These are phyloP conservation scores for Dicaeum eximium DNA, from an alignment of 2,113 vertebrate species.

Conservation along the genomic window DNA sequence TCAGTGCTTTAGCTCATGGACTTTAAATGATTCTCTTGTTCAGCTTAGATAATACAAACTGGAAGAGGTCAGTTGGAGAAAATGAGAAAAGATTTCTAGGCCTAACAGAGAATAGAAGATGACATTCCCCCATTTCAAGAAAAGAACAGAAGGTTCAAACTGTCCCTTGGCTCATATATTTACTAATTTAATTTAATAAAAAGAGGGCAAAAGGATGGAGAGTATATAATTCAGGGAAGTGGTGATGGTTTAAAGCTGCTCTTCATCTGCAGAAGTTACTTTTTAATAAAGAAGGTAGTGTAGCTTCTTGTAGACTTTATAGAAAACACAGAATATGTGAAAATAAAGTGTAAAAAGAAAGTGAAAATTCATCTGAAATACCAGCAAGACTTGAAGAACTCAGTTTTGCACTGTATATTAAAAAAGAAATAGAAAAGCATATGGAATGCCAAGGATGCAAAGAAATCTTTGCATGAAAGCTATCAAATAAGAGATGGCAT, in stretches of 20 bases:
- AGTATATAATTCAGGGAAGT: background rate
- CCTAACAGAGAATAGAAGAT: background rate
- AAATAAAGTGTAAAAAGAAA: background rate
- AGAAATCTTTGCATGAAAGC: background rate
- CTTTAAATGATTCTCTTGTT: background rate
- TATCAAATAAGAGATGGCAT: background rate
- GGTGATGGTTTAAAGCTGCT: background rate
- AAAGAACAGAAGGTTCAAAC: background rate
- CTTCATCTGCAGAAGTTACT: background rate
- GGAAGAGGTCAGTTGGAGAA: background rate
- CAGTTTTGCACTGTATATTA: background rate
- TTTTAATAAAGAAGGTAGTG: background rate
- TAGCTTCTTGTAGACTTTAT: background rate
- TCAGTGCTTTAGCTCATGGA: background rate
- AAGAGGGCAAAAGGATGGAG: background rate
- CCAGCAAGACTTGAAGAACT: background rate
- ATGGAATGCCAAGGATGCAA: background rate
- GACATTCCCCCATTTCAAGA: background rate
- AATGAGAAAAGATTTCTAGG: background rate
- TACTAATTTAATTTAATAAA: background rate
- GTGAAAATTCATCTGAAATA: background rate
- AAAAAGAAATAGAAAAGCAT: background rate
- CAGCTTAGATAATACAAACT: background rate
- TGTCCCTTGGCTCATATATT: background rate
- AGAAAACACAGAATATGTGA: background rate